phyloP scores from a whole-genome alignment of 2,113 vertebrate species.

The Melanotaenia duboulayi region DNA sequence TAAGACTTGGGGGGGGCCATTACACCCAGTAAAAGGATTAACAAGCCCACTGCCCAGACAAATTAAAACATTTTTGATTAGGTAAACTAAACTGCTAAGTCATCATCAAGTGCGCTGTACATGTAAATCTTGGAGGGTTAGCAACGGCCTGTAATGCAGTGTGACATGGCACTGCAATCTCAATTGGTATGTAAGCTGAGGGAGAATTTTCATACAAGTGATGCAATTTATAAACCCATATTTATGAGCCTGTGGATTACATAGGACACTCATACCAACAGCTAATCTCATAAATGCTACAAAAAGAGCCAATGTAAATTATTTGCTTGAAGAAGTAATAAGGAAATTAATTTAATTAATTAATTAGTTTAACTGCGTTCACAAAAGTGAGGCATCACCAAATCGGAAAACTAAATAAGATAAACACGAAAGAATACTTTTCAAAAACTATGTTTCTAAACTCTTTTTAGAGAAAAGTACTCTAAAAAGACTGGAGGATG shows the following conservation, averaged over 20 bases:
- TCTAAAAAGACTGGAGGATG: too few species aligned
- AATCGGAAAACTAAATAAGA: too few species aligned
- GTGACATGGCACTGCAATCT: background rate
- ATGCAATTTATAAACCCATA: background rate
- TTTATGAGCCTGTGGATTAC: background rate
- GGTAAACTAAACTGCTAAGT: background rate
- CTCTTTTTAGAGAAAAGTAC: too few species aligned
- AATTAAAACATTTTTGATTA: background rate
- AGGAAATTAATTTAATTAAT: too few species aligned
- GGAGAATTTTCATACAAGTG: background rate
- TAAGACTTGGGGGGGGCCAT: background rate
- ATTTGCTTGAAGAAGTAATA: too few species aligned
- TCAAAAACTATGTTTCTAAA: too few species aligned
- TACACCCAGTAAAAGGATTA: background rate
- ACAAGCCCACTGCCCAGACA: background rate
- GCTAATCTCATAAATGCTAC: background rate
- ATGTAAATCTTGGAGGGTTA: slow-evolving; percentile 15
- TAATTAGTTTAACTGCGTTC: too few species aligned
- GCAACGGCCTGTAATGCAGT: background rate
- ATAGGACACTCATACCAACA: background rate
- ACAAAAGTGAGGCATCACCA: too few species aligned
- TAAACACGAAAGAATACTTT: too few species aligned
- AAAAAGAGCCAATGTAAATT: too few species aligned
- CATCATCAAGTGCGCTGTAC: background rate
- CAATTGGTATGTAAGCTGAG: background rate